These are phyloP conservation scores for Diploptera punctata DNA, from an alignment of 2,888 invertebrate species.

Conservation along the genomic window DNA sequence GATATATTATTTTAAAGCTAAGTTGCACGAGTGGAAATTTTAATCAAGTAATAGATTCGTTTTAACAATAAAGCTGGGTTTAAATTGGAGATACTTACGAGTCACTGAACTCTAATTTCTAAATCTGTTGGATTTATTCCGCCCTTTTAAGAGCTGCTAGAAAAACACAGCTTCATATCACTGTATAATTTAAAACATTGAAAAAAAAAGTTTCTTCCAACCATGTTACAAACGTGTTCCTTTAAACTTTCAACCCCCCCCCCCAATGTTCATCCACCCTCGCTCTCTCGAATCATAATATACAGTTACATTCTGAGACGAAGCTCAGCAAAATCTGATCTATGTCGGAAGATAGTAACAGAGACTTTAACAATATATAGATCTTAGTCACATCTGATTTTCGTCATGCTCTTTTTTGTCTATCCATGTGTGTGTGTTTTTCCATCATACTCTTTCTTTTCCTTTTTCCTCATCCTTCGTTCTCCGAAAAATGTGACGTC, in stretches of 20 bases:
- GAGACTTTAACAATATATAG: constrained; percentile 6
- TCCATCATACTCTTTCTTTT: constrained; percentile 1
- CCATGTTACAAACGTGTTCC: not conserved
- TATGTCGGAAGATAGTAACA: not conserved
- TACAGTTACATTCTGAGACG: not conserved
- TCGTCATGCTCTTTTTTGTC: not conserved
- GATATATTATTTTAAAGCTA: too few relatives aligned
- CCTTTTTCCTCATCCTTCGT: not conserved
- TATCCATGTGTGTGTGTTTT: not conserved
- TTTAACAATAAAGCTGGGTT: too few relatives aligned
- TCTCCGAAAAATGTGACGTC: constrained; percentile 16
- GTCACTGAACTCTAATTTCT: not conserved
- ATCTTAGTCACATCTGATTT: constrained; percentile 23
- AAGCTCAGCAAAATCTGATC: not conserved
- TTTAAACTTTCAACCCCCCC: not conserved
- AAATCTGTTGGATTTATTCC: not conserved
- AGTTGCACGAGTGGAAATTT: too few relatives aligned
- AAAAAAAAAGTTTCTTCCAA: not conserved
- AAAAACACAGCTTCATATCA: too few relatives aligned
- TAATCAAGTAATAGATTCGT: too few relatives aligned
- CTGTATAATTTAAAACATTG: not conserved
- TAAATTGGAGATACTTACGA: not conserved
- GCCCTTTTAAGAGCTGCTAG: not conserved
- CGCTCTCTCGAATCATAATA: not conserved
- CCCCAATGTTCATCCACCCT: too few relatives aligned